Conservation (phyloP, 2,113 vertebrate genomes). For the Climacteris rufus region DNA sequence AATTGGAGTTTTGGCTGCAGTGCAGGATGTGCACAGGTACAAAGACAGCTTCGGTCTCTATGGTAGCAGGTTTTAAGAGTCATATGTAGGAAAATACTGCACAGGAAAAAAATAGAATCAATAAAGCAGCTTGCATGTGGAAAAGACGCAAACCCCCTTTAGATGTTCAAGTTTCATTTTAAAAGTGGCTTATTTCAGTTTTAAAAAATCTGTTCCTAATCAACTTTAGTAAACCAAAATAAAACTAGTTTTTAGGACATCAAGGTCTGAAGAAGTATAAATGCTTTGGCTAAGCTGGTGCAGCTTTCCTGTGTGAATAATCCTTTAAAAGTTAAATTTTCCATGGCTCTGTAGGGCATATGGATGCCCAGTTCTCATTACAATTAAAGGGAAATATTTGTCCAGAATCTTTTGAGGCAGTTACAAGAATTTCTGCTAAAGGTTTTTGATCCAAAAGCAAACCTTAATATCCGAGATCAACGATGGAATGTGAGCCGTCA, state of each 20-base stretch:
- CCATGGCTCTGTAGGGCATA: constrained; percentile 53
- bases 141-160: background rate
- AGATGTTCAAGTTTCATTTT: constrained; percentile 45
- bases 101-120: background rate
- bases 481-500: background rate
- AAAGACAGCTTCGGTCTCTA: background rate
- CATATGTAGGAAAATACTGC: background rate
- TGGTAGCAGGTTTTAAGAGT: background rate
- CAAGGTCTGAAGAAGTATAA: constrained; percentile 49
- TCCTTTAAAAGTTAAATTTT: constrained; percentile 54
- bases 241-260: constrained; percentile 55
- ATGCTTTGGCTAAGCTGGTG: constrained; percentile 51
- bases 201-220: constrained; percentile 49
- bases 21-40: background rate
- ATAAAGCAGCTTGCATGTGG: constrained; percentile 4
- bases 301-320: constrained; percentile 50
- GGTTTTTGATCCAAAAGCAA: constrained; percentile 44
- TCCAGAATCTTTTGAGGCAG: constrained; percentile 49
- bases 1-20: background rate
- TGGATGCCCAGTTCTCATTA: constrained; percentile 60
- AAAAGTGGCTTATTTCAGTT: constrained; percentile 45
- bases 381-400: constrained; percentile 54
- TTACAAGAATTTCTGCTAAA: constrained; percentile 47
- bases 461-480: constrained; percentile 49
- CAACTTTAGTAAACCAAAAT: constrained; percentile 59